phyloP scores from a whole-genome alignment of 2,113 vertebrate genomes.

The Orthonyx spaldingii region DNA sequence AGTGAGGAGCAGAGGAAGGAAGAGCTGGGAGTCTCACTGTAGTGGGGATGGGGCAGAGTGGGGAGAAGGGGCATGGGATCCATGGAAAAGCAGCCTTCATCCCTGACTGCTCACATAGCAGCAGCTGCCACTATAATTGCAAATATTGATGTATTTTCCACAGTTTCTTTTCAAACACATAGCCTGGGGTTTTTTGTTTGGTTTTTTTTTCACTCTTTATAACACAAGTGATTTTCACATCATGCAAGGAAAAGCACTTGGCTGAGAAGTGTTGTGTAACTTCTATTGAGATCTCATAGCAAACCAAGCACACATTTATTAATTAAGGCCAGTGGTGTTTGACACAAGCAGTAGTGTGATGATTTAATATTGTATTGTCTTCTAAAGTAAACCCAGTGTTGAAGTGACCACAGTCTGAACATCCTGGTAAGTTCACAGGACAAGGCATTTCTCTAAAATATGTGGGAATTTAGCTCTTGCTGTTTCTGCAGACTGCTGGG shows the following conservation, averaged over 20 bases:
- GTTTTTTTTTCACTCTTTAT: not conserved
- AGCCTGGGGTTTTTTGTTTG: not conserved
- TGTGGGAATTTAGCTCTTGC: not conserved
- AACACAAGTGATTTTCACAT: not conserved
- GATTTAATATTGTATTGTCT: not conserved
- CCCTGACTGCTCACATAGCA: not conserved
- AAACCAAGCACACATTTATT: not conserved
- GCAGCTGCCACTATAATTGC: not conserved
- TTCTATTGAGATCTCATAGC: not conserved
- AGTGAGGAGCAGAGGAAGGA: not conserved
- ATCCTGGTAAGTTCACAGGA: not conserved
- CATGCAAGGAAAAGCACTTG: not conserved
- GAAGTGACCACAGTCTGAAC: not conserved
- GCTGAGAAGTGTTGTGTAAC: not conserved
- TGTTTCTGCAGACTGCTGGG: not conserved
- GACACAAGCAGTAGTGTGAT: not conserved
- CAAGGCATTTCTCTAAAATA: not conserved
- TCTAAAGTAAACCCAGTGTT: not conserved
- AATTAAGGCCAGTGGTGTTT: not conserved
- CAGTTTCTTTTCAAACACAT: constrained; percentile 5
- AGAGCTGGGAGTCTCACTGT: accelerated
- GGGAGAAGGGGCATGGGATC: not conserved
- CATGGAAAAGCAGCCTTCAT: not conserved
- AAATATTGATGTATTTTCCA: constrained; percentile 18
- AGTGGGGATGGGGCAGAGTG: not conserved